A percentile compares a stretch with the other conserved stretches of the same genome.
Conservation (phyloP, 1,140 invertebrate genomes). For the Conopomorpha cramerella region DNA sequence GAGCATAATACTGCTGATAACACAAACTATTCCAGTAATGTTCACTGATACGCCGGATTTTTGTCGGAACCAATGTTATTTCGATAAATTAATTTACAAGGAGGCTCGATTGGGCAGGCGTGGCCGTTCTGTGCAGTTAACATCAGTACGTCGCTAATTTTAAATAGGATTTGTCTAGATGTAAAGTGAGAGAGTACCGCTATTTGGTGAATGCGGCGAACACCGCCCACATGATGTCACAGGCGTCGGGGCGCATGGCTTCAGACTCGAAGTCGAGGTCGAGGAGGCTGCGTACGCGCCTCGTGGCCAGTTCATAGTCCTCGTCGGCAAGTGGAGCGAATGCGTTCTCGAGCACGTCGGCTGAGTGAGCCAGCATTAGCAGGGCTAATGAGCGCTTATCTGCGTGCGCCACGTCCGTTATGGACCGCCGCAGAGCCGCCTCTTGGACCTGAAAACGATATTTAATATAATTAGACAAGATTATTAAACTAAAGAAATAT, state of each 20-base stretch:
- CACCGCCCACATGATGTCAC: slow-evolving; percentile 97
- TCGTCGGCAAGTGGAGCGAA: slow-evolving; percentile 98
- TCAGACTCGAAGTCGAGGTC: slow-evolving; percentile 97
- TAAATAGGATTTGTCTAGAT: too few relatives aligned
- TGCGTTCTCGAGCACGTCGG: slow-evolving; percentile 99
- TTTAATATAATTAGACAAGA: too few relatives aligned
- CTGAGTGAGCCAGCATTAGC: slow-evolving; percentile 94
- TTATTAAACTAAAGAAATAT: too few relatives aligned
- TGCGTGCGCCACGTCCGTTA: slow-evolving; percentile 97
- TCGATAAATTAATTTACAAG: too few relatives aligned
- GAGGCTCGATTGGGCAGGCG: too few relatives aligned
- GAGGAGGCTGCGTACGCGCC: slow-evolving; percentile 91
- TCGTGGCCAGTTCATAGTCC: slow-evolving; percentile 98
- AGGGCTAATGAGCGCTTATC: slow-evolving; percentile 92
- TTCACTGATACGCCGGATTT: too few relatives aligned
- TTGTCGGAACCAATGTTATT: too few relatives aligned
- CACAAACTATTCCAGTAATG: too few relatives aligned
- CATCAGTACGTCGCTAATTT: too few relatives aligned
- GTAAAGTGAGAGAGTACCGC: slow-evolving; percentile 12
- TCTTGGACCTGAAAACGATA: slow-evolving; percentile 86
- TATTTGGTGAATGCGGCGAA: slow-evolving; percentile 98
- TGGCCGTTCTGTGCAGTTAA: too few relatives aligned
- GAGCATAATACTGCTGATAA: too few relatives aligned
- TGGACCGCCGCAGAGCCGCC: slow-evolving; percentile 93
- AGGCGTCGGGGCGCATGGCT: slow-evolving; percentile 82